Conservation (phyloP, 2,888 invertebrate species). For the Cheilosia soror region DNA sequence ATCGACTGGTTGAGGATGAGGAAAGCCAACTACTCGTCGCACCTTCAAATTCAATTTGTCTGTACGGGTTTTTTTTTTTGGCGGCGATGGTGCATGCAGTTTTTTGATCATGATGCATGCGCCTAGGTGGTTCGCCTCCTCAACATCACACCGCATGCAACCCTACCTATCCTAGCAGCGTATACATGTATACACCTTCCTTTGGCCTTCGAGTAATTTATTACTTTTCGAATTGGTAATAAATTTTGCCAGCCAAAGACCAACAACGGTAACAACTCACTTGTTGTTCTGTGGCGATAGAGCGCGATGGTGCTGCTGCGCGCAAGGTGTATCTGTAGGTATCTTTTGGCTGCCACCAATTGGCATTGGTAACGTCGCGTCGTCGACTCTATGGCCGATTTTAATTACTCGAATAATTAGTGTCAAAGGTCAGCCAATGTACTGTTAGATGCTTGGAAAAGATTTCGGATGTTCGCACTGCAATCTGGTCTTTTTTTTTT, state of each 20-base stretch:
- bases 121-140: slow-evolving; percentile 47
- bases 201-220: slow-evolving; percentile 75
- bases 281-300: slow-evolving; percentile 38
- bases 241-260: slow-evolving; percentile 65
- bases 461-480: slow-evolving; percentile 31
- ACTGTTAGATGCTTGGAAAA: slow-evolving; percentile 34
- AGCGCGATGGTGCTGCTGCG: background rate
- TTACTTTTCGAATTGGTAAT: slow-evolving; percentile 73
- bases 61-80: slow-evolving; percentile 20
- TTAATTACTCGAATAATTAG: slow-evolving; percentile 75
- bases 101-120: slow-evolving; percentile 73
- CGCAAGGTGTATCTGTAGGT: slow-evolving; percentile 11
- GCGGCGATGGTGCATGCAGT: slow-evolving; percentile 30
- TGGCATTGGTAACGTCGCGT: slow-evolving; percentile 54
- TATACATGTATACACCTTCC: slow-evolving; percentile 20
- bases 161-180: slow-evolving; percentile 30
- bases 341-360: slow-evolving; percentile 47
- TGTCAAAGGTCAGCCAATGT: slow-evolving; percentile 65
- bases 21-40: background rate
- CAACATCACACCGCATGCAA: slow-evolving; percentile 30
- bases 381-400: slow-evolving; percentile 42
- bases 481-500: slow-evolving; percentile 14
- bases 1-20: background rate
- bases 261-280: slow-evolving; percentile 74
- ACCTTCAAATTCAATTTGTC: slow-evolving; percentile 67